These are phyloP conservation scores for Fundulus diaphanus DNA, from an alignment of 2,797 vertebrate genomes.

Conservation along the genomic window DNA sequence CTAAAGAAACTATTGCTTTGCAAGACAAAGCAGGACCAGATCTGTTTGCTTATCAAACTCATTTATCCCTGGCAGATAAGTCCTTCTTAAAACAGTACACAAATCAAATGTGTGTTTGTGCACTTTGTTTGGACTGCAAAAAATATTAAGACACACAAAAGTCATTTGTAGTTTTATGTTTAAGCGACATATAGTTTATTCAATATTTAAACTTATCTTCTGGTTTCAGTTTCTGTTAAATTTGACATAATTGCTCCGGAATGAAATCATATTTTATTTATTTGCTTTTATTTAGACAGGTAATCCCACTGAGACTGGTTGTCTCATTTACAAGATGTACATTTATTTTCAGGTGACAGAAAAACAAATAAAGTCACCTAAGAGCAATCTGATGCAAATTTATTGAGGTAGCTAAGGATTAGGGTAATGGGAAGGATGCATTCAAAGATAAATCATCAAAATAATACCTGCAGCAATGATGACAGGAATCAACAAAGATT, in stretches of 20 bases:
- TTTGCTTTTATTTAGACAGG: no score
- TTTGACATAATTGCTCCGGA: not conserved
- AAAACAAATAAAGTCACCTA: not conserved
- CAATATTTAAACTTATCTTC: not conserved
- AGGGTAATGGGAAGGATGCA: not conserved
- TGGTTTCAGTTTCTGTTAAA: not conserved
- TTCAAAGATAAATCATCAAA: not conserved
- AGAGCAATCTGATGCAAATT: not conserved
- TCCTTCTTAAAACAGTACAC: not conserved
- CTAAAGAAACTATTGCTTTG: conserved; percentile 40
- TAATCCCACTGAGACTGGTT: no score
- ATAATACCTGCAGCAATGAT: not conserved
- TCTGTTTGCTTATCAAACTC: not conserved
- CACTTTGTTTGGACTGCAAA: not conserved
- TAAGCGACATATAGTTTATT: not conserved
- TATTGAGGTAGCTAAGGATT: not conserved
- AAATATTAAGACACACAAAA: not conserved
- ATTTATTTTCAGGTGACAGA: not conserved
- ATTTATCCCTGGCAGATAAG: not conserved
- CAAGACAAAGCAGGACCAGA: conserved; percentile 38
- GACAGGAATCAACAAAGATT: no score
- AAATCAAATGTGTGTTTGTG: not conserved
- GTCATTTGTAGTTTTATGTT: not conserved
- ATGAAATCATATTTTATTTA: not conserved
- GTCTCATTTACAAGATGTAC: no score